These are phyloP conservation scores for Craterocephalus amniculus DNA, from an alignment of 2,797 vertebrate species.

Conservation along the genomic window DNA sequence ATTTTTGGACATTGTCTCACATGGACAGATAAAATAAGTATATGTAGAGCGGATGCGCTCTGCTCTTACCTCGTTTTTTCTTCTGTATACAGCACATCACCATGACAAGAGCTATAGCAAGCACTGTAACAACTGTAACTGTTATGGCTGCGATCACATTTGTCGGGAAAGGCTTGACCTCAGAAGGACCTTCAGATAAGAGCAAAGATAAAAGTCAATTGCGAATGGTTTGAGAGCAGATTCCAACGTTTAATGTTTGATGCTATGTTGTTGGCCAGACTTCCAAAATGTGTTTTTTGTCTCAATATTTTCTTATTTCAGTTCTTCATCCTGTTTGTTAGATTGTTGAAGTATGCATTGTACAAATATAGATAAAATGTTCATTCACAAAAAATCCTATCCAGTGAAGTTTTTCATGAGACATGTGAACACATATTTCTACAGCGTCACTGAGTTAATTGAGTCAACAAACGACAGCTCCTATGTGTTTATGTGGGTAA, in stretches of 20 bases:
- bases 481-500: too few species aligned
- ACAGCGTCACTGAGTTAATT: too few species aligned
- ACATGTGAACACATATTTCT: neutral
- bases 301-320: neutral
- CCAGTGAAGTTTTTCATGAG: neutral
- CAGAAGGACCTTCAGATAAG: neutral
- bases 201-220: slow-evolving; percentile 5
- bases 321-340: neutral
- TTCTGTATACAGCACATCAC: neutral
- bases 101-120: neutral
- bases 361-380: neutral
- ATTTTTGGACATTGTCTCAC: neutral
- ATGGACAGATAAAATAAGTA: neutral
- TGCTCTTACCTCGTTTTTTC: slow-evolving; percentile 13
- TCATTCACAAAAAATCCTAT: neutral
- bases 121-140: neutral
- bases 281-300: neutral
- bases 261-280: neutral
- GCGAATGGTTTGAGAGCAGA: neutral
- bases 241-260: neutral
- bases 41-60: neutral
- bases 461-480: too few species aligned
- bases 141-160: neutral
- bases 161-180: accelerated
- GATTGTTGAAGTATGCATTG: neutral